Evolutionary conservation across 2,113 vertebrate genomes (phyloP).

Genomic region (Platichthys stellatus): DNA sequence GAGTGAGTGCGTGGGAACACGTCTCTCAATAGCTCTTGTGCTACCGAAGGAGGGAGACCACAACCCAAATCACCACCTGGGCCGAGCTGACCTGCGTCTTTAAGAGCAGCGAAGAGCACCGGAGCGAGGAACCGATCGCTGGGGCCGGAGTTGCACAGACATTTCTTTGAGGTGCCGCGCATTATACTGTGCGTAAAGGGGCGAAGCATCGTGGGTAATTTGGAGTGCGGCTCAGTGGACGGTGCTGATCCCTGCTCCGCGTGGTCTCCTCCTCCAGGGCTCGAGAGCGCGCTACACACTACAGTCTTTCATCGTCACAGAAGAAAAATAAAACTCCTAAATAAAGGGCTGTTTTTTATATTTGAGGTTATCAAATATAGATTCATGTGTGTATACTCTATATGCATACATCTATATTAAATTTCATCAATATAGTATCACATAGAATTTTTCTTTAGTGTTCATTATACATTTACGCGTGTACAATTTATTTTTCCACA

Average conservation of each 20-base stretch:
- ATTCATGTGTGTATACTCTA: conserved; percentile 71
- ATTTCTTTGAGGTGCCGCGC: neutral
- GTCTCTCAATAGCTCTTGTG: conserved; percentile 47
- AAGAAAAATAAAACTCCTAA: conserved; percentile 55
- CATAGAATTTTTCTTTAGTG: conserved; percentile 69
- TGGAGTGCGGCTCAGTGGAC: neutral
- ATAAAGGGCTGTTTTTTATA: conserved; percentile 73
- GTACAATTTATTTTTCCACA: conserved; percentile 70
- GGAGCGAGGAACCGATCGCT: neutral
- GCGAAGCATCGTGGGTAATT: neutral
- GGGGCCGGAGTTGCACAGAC: neutral
- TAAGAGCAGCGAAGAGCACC: conserved; percentile 51
- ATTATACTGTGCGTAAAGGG: conserved; percentile 23
- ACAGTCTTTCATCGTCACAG: conserved; percentile 48
- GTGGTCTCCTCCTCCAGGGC: conserved; percentile 44
- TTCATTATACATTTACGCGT: conserved; percentile 71
- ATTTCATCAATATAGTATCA: conserved; percentile 74
- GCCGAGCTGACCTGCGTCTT: neutral
- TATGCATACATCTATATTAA: conserved; percentile 78
- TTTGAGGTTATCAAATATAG: conserved; percentile 82
- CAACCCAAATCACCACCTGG: neutral
- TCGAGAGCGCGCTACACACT: conserved; percentile 45
- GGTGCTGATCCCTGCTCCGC: conserved; percentile 45
- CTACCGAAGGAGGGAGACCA: conserved; percentile 51
- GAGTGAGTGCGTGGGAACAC: conserved; percentile 33